phyloP scores from a whole-genome alignment of 2,888 invertebrate genomes.

The Gordius sp. region DNA sequence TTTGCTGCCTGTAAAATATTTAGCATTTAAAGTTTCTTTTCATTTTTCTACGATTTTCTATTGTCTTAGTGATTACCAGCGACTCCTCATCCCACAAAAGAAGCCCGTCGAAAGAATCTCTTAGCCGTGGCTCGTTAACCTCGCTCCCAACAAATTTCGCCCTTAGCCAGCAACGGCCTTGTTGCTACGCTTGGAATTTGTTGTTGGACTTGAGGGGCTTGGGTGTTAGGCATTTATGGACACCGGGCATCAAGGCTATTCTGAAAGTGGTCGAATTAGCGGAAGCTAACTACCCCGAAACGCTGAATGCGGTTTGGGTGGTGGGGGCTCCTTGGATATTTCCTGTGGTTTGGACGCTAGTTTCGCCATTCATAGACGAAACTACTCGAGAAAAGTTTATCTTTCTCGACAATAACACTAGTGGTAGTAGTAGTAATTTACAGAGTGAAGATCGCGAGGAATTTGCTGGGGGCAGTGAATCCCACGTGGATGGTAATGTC shows the following conservation, averaged over 20 bases:
- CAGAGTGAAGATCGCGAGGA: too few relatives aligned
- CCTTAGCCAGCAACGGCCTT: background rate
- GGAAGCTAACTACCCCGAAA: conserved; percentile 77
- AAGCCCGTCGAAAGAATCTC: too few relatives aligned
- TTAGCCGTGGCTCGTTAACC: too few relatives aligned
- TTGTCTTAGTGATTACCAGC: too few relatives aligned
- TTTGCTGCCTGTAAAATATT: too few relatives aligned
- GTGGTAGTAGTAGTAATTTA: too few relatives aligned
- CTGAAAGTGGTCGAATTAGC: conserved; percentile 33
- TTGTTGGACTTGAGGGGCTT: conserved; percentile 71
- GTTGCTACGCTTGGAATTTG: conserved; percentile 46
- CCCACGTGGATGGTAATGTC: too few relatives aligned
- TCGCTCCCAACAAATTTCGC: background rate
- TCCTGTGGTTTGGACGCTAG: conserved; percentile 75
- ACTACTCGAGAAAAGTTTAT: conserved; percentile 67
- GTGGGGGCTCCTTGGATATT: conserved; percentile 72
- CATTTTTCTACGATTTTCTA: too few relatives aligned
- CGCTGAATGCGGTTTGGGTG: conserved; percentile 63
- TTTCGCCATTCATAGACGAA: conserved; percentile 78
- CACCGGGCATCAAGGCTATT: conserved; percentile 50
- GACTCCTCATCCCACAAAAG: too few relatives aligned
- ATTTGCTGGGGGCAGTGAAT: too few relatives aligned
- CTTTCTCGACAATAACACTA: too few relatives aligned
- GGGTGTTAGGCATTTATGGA: conserved; percentile 78
- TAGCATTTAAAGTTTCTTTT: too few relatives aligned